Evolutionary conservation across 2,113 vertebrate genomes (phyloP).

Genomic region (Notiomystis cincta): DNA sequence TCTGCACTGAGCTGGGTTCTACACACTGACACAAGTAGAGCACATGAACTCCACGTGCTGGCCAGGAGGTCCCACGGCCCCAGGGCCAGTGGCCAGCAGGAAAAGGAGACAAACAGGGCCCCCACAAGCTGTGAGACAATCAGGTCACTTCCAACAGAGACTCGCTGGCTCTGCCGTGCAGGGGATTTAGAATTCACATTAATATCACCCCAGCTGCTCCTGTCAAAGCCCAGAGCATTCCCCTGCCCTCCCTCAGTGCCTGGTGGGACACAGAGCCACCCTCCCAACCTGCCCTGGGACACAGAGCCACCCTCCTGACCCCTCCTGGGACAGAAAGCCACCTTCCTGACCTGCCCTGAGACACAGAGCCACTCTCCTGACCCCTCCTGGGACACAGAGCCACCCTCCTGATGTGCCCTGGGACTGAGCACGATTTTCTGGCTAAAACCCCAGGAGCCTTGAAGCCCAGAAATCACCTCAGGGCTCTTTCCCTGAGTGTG

Average conservation of each 20-base stretch:
- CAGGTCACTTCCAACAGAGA: neutral
- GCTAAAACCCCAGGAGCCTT: neutral
- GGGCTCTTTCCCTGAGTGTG: neutral
- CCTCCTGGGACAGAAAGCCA: no score
- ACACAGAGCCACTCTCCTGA: neutral
- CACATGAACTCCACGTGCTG: accelerated
- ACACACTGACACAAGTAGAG: accelerated
- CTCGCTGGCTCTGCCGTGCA: neutral
- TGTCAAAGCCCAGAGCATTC: no score
- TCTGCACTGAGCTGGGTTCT: accelerated
- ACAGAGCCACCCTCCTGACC: no score
- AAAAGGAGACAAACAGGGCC: neutral
- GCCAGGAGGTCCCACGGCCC: neutral
- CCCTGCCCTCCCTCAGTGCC: neutral
- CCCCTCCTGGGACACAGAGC: neutral
- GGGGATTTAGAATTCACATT: neutral
- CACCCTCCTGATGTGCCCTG: neutral
- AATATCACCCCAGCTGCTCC: neutral
- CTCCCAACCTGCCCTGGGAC: neutral
- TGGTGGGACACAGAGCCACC: accelerated
- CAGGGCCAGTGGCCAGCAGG: neutral
- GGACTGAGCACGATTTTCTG: accelerated
- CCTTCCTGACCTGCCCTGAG: no score
- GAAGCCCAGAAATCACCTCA: neutral
- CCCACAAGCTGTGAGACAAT: neutral